Percentiles rank a stretch among this genome's conserved stretches.
phyloP scores from a whole-genome alignment of 2,888 invertebrate species.

The Ichneumoninae sp. region DNA sequence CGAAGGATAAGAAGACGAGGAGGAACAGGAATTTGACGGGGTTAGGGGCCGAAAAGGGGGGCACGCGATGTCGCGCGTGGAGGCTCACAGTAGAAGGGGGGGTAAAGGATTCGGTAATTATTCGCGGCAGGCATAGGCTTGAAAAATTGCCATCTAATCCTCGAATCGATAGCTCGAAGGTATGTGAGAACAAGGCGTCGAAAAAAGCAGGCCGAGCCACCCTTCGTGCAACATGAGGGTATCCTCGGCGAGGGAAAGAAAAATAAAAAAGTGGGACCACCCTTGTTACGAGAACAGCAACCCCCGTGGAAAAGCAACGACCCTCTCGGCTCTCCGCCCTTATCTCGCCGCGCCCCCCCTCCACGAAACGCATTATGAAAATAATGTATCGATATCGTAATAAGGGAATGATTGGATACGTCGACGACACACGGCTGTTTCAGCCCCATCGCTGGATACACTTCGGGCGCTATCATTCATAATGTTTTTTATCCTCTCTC shows the following conservation, averaged over 20 bases:
- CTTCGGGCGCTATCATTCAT: slow-evolving; percentile 56
- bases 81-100: slow-evolving; percentile 21
- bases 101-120: slow-evolving; percentile 79
- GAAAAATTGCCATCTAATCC: slow-evolving; percentile 84
- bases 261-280: slow-evolving; percentile 53
- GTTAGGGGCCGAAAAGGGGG: slow-evolving; percentile 6
- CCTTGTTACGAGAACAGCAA: slow-evolving; percentile 63
- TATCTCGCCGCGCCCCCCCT: slow-evolving; percentile 41
- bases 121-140: slow-evolving; percentile 79
- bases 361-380: slow-evolving; percentile 73
- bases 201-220: slow-evolving; percentile 48
- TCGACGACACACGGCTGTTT: slow-evolving; percentile 72
- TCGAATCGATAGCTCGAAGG: slow-evolving; percentile 78
- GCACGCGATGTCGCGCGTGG: slow-evolving; percentile 46
- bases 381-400: slow-evolving; percentile 84
- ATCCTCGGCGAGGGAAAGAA: slow-evolving; percentile 49
- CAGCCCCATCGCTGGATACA: slow-evolving; percentile 37
- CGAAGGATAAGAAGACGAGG: slow-evolving; percentile 42
- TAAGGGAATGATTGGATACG: slow-evolving; percentile 84
- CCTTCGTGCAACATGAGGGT: slow-evolving; percentile 63
- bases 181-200: slow-evolving; percentile 71
- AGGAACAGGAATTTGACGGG: slow-evolving; percentile 44
- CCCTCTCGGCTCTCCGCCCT: slow-evolving; percentile 63
- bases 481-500: slow-evolving; percentile 60
- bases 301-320: slow-evolving; percentile 60